Conservation (phyloP, 2,888 invertebrate species). For the Calameuta filiformis region DNA sequence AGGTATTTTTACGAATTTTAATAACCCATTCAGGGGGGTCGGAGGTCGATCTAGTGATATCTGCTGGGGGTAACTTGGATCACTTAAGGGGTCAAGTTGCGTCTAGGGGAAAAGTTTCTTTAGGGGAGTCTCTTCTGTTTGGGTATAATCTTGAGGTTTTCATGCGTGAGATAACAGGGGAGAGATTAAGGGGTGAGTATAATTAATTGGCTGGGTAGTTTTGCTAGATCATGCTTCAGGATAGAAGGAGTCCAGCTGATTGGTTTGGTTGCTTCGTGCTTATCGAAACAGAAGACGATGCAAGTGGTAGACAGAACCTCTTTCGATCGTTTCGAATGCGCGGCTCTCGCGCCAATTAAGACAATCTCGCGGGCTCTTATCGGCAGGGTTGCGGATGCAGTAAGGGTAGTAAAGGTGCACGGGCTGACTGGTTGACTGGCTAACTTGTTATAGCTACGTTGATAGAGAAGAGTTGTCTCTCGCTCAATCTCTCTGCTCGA, state of each 20-base stretch:
- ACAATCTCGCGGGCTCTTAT: constrained; percentile 56
- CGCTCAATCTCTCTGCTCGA: neutral
- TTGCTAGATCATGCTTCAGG: neutral
- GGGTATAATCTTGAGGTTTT: neutral
- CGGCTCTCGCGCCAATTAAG: constrained; percentile 53
- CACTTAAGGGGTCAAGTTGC: neutral
- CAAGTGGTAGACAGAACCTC: neutral
- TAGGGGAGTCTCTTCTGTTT: neutral
- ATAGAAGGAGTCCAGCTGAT: neutral
- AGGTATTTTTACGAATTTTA: neutral
- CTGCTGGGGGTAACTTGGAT: neutral
- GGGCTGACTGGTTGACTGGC: neutral
- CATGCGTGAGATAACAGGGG: neutral
- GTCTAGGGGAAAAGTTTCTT: neutral
- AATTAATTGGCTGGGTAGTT: neutral
- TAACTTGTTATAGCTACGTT: neutral
- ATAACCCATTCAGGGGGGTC: neutral
- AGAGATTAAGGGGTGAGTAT: neutral
- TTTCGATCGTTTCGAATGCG: neutral
- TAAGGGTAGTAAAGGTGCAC: constrained; percentile 27
- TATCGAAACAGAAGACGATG: neutral
- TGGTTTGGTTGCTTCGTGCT: neutral
- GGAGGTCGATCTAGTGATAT: neutral
- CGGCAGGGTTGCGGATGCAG: constrained; percentile 35
- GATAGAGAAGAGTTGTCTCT: neutral